Evolutionary conservation across 2,888 invertebrate genomes (phyloP), one percentile per base, ranked within the genome.

Genomic region (Ennomos erosarius): DNA sequence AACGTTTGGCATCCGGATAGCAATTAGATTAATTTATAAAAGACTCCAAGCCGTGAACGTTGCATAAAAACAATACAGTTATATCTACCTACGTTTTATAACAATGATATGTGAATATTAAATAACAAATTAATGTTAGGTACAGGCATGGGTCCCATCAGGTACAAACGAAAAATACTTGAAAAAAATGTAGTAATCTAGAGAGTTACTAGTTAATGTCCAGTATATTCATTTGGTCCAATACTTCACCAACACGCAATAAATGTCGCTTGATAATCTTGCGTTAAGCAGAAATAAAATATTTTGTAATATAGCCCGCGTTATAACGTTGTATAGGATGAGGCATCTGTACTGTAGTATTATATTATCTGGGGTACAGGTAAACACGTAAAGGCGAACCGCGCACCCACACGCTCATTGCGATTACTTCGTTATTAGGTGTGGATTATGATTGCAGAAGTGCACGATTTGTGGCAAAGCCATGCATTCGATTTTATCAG

Each of bases 381-480:
- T 34, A 12, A 42, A 54, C 35, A 55, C 49, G 60, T 55, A 50
- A 46, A 16, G 46, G 47, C 53, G 16, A 55, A 58, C 51, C 56
- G 39, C 54, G 55, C n/a, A n/a, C n/a, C 51, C 51, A 52, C 46
- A 64, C 55, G 58, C 26, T 47, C 33, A n/a, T 40, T 12, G 26
- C 11, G n/a, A n/a, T n/a, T n/a, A n/a, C n/a, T n/a, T 44, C 8
- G 33, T 35, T 35, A 44, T 10, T 44, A 2, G n/a, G 8, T 44
- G 8, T 9, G 11, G 33, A 45, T 49, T 45, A 51, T 55, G 61
- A 48, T 59, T 53, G 44, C 40, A 55, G 49, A 50, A 39, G 11
- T 34, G 62, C 64, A 67, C 59, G 66, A 64, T 56, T 43, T 60
- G 40, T 58, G 49, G 9, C n/a, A 33, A 36, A 10, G 11, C 10